These are phyloP conservation scores for Paraescarpia echinospica DNA, from an alignment of 1,140 invertebrate genomes.

Conservation along the genomic window DNA sequence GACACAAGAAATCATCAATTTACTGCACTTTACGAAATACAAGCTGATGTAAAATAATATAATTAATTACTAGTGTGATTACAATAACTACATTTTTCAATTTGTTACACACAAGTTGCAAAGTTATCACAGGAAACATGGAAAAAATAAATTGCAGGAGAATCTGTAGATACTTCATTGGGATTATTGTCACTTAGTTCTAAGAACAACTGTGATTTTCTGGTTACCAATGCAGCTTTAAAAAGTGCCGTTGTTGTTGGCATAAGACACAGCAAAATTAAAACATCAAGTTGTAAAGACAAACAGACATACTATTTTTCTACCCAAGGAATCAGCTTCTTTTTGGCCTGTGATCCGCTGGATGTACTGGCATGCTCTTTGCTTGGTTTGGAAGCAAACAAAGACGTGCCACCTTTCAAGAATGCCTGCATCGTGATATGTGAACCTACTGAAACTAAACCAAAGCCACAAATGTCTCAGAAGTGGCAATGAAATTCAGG, in stretches of 20 bases:
- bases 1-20: background rate
- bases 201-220: no score
- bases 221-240: background rate
- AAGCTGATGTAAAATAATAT: background rate
- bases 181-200: no score
- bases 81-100: background rate
- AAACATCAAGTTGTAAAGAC: background rate
- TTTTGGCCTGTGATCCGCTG: constrained; percentile 14
- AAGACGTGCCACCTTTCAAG: constrained; percentile 76
- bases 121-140: no score
- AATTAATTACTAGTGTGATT: background rate
- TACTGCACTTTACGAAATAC: background rate
- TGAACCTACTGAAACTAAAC: background rate
- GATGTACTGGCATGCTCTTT: background rate
- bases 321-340: constrained; percentile 76
- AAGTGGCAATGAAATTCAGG: background rate
- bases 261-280: background rate
- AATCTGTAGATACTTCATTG: no score
- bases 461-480: background rate
- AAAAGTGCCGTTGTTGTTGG: background rate
- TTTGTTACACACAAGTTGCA: no score
- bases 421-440: constrained; percentile 73
- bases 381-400: constrained; percentile 52
- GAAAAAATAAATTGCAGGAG: no score
- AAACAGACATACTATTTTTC: constrained; percentile 79